Percentiles rank a stretch among this genome's conserved stretches.
These are phyloP conservation scores for Acrocephalus scirpaceus DNA, from an alignment of 2,797 vertebrate genomes.

Conservation along the genomic window DNA sequence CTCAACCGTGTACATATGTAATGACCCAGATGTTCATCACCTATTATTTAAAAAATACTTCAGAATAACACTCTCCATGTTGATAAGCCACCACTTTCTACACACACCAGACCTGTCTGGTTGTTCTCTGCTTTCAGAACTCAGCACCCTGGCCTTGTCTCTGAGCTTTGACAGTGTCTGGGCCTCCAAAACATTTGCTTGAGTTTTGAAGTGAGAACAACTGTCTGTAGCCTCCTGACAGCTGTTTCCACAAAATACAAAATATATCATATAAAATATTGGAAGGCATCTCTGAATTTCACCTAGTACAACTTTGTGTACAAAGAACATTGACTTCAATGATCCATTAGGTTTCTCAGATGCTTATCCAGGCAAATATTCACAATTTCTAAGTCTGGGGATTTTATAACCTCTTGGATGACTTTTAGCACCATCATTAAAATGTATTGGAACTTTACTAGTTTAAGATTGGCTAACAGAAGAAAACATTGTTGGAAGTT, in stretches of 20 bases:
- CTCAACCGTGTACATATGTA: not conserved
- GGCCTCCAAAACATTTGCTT: not conserved
- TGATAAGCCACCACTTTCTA: not conserved
- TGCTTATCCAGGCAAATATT: not conserved
- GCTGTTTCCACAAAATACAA: not conserved
- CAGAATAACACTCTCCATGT: too few relatives aligned
- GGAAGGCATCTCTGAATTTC: not conserved
- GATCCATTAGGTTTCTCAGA: not conserved
- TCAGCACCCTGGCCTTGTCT: not conserved
- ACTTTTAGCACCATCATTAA: not conserved
- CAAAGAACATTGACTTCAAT: not conserved
- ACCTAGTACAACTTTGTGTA: not conserved
- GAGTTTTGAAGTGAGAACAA: not conserved
- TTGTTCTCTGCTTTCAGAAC: not conserved
- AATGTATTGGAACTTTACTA: not conserved
- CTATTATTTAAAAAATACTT: not conserved
- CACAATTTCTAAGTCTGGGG: not conserved
- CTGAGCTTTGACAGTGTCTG: not conserved
- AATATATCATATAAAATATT: not conserved
- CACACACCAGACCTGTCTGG: not conserved
- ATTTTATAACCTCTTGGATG: not conserved
- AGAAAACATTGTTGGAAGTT: not conserved
- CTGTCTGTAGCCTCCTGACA: not conserved
- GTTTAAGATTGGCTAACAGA: not conserved
- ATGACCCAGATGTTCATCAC: not conserved